Percentiles rank a stretch among this genome's conserved stretches.
Evolutionary conservation across 2,113 vertebrate genomes (phyloP).

Genomic region (Melanostigma gelatinosum): DNA sequence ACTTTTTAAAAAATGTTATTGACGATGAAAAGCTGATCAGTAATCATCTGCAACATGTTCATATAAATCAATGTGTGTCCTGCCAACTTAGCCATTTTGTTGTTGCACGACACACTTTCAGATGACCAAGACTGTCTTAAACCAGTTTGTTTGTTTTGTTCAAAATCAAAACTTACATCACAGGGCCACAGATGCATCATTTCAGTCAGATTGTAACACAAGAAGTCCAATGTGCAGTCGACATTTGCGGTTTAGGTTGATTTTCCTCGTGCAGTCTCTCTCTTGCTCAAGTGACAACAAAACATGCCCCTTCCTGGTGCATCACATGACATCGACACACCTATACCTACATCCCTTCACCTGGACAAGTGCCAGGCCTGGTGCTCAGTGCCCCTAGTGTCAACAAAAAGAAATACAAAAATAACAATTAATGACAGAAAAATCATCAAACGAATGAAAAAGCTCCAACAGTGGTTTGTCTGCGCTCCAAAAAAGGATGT

Average conservation of each 20-base stretch:
- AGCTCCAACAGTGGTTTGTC: no score
- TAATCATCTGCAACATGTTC: slow-evolving; percentile 26
- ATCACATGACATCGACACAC: no score
- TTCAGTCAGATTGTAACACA: background rate
- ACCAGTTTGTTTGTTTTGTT: background rate
- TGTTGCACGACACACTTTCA: slow-evolving; percentile 1
- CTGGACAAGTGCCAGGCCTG: no score
- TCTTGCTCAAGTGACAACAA: no score
- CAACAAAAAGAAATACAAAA: no score
- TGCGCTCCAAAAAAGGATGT: no score
- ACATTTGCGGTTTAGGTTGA: background rate
- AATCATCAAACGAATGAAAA: no score
- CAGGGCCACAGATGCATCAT: background rate
- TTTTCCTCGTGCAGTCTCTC: background rate
- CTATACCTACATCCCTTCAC: no score
- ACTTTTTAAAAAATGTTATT: slow-evolving; percentile 10
- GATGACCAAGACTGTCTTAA: background rate
- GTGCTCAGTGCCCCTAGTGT: no score
- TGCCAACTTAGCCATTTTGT: slow-evolving; percentile 3
- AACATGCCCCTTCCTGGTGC: no score
- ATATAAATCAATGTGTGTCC: slow-evolving; percentile 26
- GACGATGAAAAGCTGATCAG: slow-evolving; percentile 43
- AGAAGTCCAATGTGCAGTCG: background rate
- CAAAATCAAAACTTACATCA: background rate
- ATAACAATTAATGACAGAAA: no score